Conservation (phyloP, 2,113 vertebrate species). For the Aegithalos caudatus region DNA sequence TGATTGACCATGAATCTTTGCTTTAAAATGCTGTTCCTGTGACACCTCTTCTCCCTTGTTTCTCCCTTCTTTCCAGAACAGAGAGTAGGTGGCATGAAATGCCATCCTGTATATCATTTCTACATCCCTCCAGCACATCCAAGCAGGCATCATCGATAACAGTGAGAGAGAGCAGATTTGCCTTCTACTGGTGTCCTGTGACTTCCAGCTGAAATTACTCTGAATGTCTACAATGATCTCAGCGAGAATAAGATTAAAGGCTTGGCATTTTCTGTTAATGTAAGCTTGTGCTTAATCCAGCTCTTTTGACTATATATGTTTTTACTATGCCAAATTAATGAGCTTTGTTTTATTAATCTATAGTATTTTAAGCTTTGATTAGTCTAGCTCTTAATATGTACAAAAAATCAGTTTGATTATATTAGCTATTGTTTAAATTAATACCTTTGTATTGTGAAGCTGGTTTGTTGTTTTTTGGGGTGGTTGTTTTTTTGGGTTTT, state of each 20-base stretch:
- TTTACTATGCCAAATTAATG: background rate
- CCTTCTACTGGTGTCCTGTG: background rate
- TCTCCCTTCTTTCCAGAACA: background rate
- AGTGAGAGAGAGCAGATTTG: background rate
- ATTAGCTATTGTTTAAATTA: conserved; percentile 19
- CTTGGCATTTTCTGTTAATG: background rate
- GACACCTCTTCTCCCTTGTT: background rate
- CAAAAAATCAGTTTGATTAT: background rate
- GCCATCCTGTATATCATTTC: background rate
- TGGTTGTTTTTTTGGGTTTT: too few relatives aligned
- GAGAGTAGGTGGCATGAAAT: background rate
- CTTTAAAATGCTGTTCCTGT: background rate
- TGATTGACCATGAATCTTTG: background rate
- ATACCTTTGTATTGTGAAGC: background rate
- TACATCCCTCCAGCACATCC: background rate
- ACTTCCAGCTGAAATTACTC: background rate
- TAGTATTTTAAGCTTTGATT: conserved; percentile 17
- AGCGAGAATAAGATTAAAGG: fast-evolving
- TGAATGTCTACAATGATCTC: background rate
- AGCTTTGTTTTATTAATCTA: conserved; percentile 1
- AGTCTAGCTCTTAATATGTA: background rate
- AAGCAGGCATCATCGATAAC: background rate
- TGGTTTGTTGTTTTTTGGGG: too few relatives aligned
- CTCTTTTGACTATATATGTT: background rate
- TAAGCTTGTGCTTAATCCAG: background rate